phyloP scores from a whole-genome alignment of 2,888 invertebrate species.

The Plagiodera versicolora region DNA sequence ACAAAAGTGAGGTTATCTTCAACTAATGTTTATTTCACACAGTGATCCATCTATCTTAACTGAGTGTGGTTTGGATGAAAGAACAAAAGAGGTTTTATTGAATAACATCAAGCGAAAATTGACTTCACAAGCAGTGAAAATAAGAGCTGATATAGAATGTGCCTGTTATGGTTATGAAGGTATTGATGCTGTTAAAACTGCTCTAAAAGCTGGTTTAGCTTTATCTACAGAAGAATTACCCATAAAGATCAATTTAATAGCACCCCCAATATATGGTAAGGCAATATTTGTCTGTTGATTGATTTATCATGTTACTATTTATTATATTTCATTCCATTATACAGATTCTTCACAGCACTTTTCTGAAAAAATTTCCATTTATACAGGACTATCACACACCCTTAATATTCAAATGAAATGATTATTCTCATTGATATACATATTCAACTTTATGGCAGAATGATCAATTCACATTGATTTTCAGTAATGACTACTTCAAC shows the following conservation, averaged over 20 bases:
- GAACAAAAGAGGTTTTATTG: conserved; percentile 88
- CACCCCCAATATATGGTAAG: conserved; percentile 85
- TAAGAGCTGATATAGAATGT: conserved; percentile 90
- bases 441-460: background rate
- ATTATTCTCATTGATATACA: background rate
- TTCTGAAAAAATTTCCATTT: too few species aligned
- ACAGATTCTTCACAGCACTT: too few species aligned
- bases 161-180: conserved; percentile 97
- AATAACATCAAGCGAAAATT: conserved; percentile 94
- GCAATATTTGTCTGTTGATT: too few species aligned
- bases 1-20: too few species aligned
- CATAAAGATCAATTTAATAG: conserved; percentile 98
- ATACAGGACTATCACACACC: too few species aligned
- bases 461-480: conserved; percentile 11
- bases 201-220: conserved; percentile 86
- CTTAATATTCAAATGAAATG: too few species aligned
- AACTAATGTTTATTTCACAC: conserved; percentile 38
- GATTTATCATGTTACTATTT: too few species aligned
- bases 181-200: conserved; percentile 96
- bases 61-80: conserved; percentile 92
- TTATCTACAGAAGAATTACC: conserved; percentile 92
- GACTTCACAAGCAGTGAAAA: conserved; percentile 96
- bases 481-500: conserved; percentile 97
- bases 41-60: conserved; percentile 94
- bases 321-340: too few species aligned